Percentiles rank a stretch among this genome's conserved stretches.
Evolutionary conservation across 2,888 invertebrate genomes (phyloP).

Genomic region (Psylliodes chrysocephalus): DNA sequence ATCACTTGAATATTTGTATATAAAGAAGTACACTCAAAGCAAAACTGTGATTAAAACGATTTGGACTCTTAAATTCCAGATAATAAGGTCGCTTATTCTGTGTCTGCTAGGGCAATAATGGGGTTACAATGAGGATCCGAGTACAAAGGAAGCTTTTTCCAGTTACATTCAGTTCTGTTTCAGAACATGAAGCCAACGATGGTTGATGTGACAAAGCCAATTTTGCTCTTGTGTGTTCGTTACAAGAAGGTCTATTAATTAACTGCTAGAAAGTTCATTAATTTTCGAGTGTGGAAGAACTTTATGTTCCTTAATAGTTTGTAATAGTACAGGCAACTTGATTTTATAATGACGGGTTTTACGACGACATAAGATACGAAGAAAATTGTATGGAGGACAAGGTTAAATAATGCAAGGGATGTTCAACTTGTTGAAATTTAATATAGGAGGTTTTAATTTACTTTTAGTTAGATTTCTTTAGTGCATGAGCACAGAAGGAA

Average conservation of each 20-base stretch:
- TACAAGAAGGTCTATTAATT: constrained; percentile 23
- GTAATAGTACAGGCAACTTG: constrained; percentile 12
- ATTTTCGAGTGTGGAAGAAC: constrained; percentile 19
- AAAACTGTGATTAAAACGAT: constrained; percentile 13
- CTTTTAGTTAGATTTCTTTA: no score
- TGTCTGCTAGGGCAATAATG: constrained; percentile 2
- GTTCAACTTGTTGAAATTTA: no score
- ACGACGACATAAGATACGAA: no score
- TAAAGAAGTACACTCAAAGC: not conserved
- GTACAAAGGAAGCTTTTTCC: constrained; percentile 19
- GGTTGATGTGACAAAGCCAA: constrained; percentile 18
- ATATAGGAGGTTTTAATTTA: no score
- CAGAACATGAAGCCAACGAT: constrained; percentile 1
- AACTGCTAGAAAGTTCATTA: constrained; percentile 21
- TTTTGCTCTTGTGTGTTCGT: constrained; percentile 19
- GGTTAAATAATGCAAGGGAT: no score
- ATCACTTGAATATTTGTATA: no score
- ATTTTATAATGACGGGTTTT: constrained; percentile 15
- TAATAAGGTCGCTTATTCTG: not conserved
- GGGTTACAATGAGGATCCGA: constrained; percentile 12
- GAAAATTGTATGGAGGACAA: no score
- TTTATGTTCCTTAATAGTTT: constrained; percentile 21
- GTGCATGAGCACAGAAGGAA: no score
- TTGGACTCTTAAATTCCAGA: not conserved
- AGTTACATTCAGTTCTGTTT: constrained; percentile 17